Evolutionary conservation across 2,797 vertebrate genomes (phyloP).

Genomic region (Siniperca obscura): DNA sequence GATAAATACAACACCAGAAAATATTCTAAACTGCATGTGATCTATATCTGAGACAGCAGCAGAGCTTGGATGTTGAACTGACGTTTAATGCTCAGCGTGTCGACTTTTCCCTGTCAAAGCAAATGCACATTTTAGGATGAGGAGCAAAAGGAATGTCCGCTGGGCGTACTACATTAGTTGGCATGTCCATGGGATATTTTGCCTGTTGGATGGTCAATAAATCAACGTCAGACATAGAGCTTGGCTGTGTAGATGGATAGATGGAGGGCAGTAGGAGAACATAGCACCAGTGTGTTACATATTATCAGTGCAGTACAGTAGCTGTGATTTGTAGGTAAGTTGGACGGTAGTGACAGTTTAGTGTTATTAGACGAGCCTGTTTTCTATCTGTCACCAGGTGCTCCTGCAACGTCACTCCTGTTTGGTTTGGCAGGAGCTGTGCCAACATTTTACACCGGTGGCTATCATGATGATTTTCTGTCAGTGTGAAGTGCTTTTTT

Average conservation of each 20-base stretch:
- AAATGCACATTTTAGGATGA: slow-evolving; percentile 30
- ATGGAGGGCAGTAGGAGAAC: slow-evolving; percentile 40
- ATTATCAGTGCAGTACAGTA: slow-evolving; percentile 41
- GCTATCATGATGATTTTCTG: slow-evolving; percentile 14
- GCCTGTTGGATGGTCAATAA: slow-evolving; percentile 47
- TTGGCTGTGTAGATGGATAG: slow-evolving; percentile 38
- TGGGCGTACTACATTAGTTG: slow-evolving; percentile 37
- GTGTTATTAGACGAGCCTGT: slow-evolving; percentile 60
- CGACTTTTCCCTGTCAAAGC: slow-evolving; percentile 14
- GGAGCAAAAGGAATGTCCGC: slow-evolving; percentile 49
- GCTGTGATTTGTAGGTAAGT: slow-evolving; percentile 55
- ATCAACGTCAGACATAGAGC: slow-evolving; percentile 56
- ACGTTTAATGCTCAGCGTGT: not conserved
- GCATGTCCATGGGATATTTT: slow-evolving; percentile 69
- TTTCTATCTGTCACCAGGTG: slow-evolving; percentile 56
- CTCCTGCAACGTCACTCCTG: slow-evolving; percentile 31
- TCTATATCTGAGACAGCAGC: not conserved
- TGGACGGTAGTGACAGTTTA: slow-evolving; percentile 52
- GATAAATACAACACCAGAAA: not conserved
- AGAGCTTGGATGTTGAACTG: not conserved
- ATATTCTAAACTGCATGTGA: not conserved
- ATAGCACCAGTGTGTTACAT: slow-evolving; percentile 63
- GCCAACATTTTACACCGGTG: slow-evolving; percentile 20
- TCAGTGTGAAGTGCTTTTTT: not conserved
- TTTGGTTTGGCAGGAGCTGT: slow-evolving; percentile 41